Conservation (phyloP, 2,888 invertebrate genomes). For the Drepanosiphum platanoidis region DNA sequence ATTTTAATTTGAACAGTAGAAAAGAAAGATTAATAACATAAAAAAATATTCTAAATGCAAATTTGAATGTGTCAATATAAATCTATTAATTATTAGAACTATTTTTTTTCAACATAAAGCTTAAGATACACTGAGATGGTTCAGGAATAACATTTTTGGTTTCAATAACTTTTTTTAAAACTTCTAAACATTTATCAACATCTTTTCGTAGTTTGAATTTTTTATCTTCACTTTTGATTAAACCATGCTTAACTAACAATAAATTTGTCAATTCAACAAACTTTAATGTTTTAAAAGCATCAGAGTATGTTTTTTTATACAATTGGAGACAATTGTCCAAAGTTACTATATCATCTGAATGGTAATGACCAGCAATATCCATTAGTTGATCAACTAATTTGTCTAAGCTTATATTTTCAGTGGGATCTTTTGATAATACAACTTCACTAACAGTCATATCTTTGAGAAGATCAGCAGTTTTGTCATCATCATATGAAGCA, state of each 20-base stretch:
- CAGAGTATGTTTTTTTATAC: constrained; percentile 49
- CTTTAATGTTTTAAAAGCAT: constrained; percentile 21
- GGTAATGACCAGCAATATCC: constrained; percentile 46
- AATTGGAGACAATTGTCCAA: constrained; percentile 48
- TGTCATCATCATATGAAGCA: background rate
- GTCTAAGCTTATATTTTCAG: constrained; percentile 6
- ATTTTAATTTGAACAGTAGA: background rate
- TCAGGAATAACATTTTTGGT: constrained; percentile 70
- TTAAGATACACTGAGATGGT: constrained; percentile 47
- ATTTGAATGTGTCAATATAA: background rate
- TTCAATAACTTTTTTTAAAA: constrained; percentile 70
- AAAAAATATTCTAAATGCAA: background rate
- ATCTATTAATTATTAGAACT: constrained; percentile 4
- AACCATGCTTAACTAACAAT: constrained; percentile 54
- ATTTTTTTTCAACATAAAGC: constrained; percentile 54
- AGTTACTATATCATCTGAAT: constrained; percentile 11
- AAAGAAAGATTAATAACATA: background rate
- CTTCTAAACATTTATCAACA: constrained; percentile 73
- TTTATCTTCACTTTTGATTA: constrained; percentile 76
- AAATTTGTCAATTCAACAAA: constrained; percentile 49
- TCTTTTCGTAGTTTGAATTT: constrained; percentile 73
- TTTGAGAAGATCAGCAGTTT: background rate
- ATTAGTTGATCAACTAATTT: constrained; percentile 34
- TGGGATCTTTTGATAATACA: background rate
- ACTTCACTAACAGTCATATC: constrained; percentile 7